Evolutionary conservation across 2,888 invertebrate species (phyloP).

Genomic region (Epirrita christyi): DNA sequence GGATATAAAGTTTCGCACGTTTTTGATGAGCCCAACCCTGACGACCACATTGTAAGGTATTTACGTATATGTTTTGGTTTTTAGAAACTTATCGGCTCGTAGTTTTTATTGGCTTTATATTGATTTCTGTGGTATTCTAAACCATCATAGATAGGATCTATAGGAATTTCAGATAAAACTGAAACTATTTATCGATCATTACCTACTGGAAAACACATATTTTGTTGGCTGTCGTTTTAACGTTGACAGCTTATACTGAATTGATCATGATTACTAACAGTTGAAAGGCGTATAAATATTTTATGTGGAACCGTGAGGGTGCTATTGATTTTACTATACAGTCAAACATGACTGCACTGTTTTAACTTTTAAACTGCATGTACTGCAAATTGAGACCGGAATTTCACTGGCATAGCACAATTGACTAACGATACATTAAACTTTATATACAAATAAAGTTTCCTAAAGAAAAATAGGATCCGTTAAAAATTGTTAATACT

Average conservation of each 20-base stretch:
- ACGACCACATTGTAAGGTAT: conserved; percentile 27
- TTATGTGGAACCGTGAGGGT: conserved; percentile 50
- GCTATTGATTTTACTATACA: conserved; percentile 65
- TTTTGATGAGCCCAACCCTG: conserved; percentile 26
- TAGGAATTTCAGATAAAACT: background rate
- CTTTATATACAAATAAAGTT: conserved; percentile 13
- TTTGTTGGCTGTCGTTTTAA: conserved; percentile 18
- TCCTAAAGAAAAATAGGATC: background rate
- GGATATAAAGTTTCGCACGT: conserved; percentile 24
- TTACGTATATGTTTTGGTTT: conserved; percentile 5
- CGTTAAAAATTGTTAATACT: background rate
- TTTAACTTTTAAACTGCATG: conserved; percentile 20
- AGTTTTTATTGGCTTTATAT: conserved; percentile 5
- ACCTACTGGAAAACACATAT: background rate
- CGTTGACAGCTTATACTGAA: conserved; percentile 34
- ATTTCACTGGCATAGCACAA: background rate
- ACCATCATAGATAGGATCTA: conserved; percentile 1
- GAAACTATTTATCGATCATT: conserved; percentile 8
- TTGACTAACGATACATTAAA: background rate
- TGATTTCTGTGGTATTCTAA: conserved; percentile 9
- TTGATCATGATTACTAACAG: conserved; percentile 36
- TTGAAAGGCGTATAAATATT: conserved; percentile 49
- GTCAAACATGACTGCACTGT: conserved; percentile 45
- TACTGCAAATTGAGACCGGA: background rate
- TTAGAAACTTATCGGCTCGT: background rate